Percentiles rank a stretch among this genome's conserved stretches.
These are phyloP conservation scores for Leguminivora glycinivorella DNA, from an alignment of 1,140 invertebrate species.

Conservation along the genomic window DNA sequence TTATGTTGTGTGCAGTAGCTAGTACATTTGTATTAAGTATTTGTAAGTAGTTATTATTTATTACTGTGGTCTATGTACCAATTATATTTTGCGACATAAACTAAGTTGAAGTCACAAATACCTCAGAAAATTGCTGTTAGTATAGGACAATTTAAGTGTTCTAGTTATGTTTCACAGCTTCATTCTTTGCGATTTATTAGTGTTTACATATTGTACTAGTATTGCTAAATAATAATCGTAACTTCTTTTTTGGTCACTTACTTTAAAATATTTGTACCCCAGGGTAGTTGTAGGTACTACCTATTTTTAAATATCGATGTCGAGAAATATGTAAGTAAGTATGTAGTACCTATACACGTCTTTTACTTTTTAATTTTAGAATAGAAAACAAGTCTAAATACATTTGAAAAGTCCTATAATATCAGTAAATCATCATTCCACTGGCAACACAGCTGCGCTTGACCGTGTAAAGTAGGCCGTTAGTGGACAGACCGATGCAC, in stretches of 20 bases:
- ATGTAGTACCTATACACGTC: not conserved
- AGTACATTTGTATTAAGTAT: not conserved
- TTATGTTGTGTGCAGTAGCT: not conserved
- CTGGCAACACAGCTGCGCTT: conserved; percentile 59
- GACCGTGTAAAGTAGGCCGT: conserved; percentile 67
- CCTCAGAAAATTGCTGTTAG: not conserved
- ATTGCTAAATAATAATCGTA: too few relatives aligned
- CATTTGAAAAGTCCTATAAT: conserved; percentile 13
- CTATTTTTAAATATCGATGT: too few relatives aligned
- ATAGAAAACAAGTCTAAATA: not conserved
- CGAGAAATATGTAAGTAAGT: too few relatives aligned
- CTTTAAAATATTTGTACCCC: too few relatives aligned
- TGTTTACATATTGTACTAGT: too few relatives aligned
- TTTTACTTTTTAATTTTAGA: too few relatives aligned
- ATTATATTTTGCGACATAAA: not conserved
- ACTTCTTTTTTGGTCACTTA: too few relatives aligned
- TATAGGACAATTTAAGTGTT: too few relatives aligned
- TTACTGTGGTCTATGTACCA: not conserved
- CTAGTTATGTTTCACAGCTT: too few relatives aligned
- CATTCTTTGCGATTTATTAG: too few relatives aligned
- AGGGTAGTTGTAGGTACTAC: too few relatives aligned
- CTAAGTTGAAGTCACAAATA: not conserved
- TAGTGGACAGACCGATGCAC: conserved; percentile 28
- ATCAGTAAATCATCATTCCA: conserved; percentile 31
- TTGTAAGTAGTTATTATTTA: too few relatives aligned